Evolutionary conservation across 2,888 invertebrate species (phyloP), one percentile per base, ranked within the genome.

Genomic region (Phengaris alcon): DNA sequence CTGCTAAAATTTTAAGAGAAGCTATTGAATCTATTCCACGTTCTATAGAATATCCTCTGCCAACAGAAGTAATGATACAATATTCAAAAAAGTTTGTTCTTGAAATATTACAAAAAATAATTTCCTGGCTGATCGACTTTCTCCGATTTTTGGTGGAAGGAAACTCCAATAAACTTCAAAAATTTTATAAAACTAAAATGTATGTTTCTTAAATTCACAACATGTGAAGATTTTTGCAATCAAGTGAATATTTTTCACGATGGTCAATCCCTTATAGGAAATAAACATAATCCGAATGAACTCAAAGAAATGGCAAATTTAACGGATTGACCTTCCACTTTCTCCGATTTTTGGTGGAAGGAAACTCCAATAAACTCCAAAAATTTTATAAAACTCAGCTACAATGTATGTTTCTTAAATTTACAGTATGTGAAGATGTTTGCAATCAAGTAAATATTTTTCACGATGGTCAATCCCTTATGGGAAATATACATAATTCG

Each of bases 171-270:
- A 35, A 35, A 2, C 35, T 59, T 13, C 15, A 10, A 4, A n/a
- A 44, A 12, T 4, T 6, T 15, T 72, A 6, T 57, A 64, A 74
- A 5, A 22, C 8, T 48, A 8, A 0, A 48, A 48, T 48, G 4
- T 4, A 35, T 35, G 4, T 48, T 48, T 8, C 13, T 44, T 8
- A 8, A 8, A 59, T 75, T 75, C 46, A 7, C 79, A 94, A 97
- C 97, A 0, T 97, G 97, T 81, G 97, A 97, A 87, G 97, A 97
- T 86, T 97, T 97, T 0, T 97, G 97, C 81, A 95, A 95, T 79
- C 96, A 97, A 86, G 94, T 95, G 6, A 97, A 96, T 83, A 92
- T 97, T 54, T 97, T 97, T 81, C 96, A 96, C 75, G 97, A 97
- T 82, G 96, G 96, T 0, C 94, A 95, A 80, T 89, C 89, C 22